Base-by-base conservation (phyloP, 2,888 invertebrate species). In the Theretra japonica region DNA sequence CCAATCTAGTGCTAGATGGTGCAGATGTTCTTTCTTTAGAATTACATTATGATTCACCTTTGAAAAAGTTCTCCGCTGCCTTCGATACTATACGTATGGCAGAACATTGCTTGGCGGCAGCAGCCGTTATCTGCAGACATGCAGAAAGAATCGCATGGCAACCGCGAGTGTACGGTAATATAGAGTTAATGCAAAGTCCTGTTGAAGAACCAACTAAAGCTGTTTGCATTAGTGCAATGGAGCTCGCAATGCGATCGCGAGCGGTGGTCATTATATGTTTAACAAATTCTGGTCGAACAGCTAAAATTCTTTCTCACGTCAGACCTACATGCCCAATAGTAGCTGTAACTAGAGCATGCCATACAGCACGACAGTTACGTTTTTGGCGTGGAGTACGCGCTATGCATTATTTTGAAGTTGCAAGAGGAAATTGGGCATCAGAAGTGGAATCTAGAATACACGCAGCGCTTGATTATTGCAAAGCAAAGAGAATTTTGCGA, bases 1-100 rank as follows among this genome's bases (percentile, higher is more conserved):
- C 98, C 28, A 98, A 98, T 89, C 96, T 98, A 17, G 96, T 99
- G 59, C 92, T 98, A 28, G 98, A 99, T 89, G 98, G 98, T 6
- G 97, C 96, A 58, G 98, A 98, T 88, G 98, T 98, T 80, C 96
- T 98, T 70, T 95, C 96, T 90, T 96, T 98, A 95, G 95, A 99
- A 85, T 96, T 94, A 33, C 88, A 92, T 77, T 94, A 92, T 75
- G 90, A 93, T 81, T 91, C 92, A 15, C 93, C 93, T 0, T 76
- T 93, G 56, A 89, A 87, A 70, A 94, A 91, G 77, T 79, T 88
- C 75, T 80, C 88, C 5, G 84, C 87, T 5, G 79, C 83, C n/a
- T 86, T 83, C 75, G 93, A 93, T 74, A 76, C 88, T 3, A 81
- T 91, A 17, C 88, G 88, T 72, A 92, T 92, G 90, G 93, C 94